phyloP scores from a whole-genome alignment of 2,797 vertebrate genomes.

The Mormyrops attenuatus region DNA sequence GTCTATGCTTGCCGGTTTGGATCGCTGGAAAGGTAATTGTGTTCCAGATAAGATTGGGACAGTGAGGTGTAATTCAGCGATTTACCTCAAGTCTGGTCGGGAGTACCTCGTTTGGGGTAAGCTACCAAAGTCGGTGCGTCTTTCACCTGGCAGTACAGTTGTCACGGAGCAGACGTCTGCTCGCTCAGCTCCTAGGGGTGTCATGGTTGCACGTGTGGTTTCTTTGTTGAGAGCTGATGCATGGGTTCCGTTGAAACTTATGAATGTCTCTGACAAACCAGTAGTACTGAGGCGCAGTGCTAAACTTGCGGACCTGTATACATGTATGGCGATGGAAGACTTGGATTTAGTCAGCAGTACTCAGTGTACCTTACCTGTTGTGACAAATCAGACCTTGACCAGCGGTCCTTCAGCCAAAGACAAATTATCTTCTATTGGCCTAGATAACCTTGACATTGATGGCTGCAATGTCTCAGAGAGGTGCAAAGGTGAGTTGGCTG shows the following conservation, averaged over 20 bases:
- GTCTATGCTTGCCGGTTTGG: not conserved
- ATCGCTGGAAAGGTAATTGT: not conserved
- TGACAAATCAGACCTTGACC: not conserved
- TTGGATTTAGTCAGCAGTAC: not conserved
- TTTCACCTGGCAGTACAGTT: slow-evolving; percentile 26
- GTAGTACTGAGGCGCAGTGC: not conserved
- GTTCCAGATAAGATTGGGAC: not conserved
- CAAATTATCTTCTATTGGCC: not conserved
- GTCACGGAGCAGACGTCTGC: slow-evolving; percentile 17
- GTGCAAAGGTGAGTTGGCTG: not conserved
- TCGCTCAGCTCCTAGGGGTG: slow-evolving; percentile 18
- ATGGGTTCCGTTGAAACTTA: slow-evolving; percentile 22
- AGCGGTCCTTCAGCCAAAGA: not conserved
- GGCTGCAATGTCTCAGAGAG: not conserved
- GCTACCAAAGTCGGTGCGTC: not conserved
- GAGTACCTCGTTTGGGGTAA: not conserved
- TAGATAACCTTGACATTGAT: not conserved
- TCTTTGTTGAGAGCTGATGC: slow-evolving; percentile 27
- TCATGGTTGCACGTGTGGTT: slow-evolving; percentile 15
- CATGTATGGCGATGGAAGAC: not conserved
- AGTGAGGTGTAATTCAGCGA: not conserved
- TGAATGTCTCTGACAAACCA: not conserved
- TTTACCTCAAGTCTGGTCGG: not conserved
- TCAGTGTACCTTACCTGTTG: not conserved
- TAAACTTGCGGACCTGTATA: not conserved